These are phyloP conservation scores for Glossophaga mutica DNA, from an alignment of 2,797 vertebrate genomes.

Conservation along the genomic window DNA sequence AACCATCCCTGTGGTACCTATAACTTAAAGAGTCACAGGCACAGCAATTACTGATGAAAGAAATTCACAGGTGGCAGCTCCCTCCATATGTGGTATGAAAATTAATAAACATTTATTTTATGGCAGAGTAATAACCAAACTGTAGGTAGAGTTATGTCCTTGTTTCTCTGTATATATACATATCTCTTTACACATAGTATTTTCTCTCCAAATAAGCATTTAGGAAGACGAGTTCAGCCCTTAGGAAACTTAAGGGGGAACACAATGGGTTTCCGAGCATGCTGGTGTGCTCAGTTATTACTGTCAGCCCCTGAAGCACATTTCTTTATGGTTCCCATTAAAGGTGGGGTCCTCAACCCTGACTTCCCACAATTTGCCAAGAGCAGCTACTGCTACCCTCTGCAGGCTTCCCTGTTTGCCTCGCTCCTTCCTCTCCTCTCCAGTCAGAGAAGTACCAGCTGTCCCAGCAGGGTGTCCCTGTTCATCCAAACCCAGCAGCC, in stretches of 20 bases:
- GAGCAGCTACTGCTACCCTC: constrained; percentile 73
- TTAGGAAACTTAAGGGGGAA: constrained; percentile 27
- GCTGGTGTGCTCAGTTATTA: constrained; percentile 64
- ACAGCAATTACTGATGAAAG: constrained; percentile 59
- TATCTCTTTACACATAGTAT: neutral
- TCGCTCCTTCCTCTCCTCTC: constrained; percentile 67
- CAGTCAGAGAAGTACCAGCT: constrained; percentile 76
- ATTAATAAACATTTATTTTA: constrained; percentile 67
- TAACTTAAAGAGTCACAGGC: constrained; percentile 52
- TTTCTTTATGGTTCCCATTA: constrained; percentile 69
- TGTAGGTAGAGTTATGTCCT: neutral
- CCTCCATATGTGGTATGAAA: constrained; percentile 25
- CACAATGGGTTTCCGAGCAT: constrained; percentile 60
- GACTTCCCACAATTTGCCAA: constrained; percentile 67
- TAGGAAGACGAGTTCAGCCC: constrained; percentile 38
- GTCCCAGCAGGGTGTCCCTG: constrained; percentile 69
- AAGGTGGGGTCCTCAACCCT: constrained; percentile 49
- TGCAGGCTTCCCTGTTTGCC: constrained; percentile 67
- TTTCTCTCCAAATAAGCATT: constrained; percentile 61
- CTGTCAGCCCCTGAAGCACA: constrained; percentile 68
- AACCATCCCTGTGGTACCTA: constrained; percentile 10
- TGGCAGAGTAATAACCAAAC: constrained; percentile 45
- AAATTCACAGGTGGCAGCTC: constrained; percentile 38
- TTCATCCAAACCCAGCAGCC: constrained; percentile 77
- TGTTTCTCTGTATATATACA: neutral